Conservation (phyloP, 2,113 vertebrate genomes). For the Mobula hypostoma region DNA sequence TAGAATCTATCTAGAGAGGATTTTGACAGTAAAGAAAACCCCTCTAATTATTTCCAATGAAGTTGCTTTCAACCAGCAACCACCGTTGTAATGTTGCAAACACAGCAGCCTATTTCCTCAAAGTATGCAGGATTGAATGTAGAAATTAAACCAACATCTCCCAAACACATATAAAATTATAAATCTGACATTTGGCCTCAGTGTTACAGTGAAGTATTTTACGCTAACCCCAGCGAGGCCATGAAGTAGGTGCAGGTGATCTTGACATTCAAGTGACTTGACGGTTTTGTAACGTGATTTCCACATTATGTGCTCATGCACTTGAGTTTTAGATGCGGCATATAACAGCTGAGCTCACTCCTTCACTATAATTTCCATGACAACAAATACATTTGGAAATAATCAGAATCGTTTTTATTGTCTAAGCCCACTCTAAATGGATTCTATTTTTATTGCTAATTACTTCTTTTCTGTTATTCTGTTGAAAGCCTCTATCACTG, state of each 20-base stretch:
- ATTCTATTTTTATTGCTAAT: constrained; percentile 29
- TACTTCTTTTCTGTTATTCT: background rate
- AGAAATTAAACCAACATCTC: constrained; percentile 2
- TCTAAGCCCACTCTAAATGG: background rate
- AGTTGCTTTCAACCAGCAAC: too few relatives aligned
- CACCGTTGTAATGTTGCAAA: too few relatives aligned
- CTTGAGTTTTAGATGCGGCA: constrained; percentile 17
- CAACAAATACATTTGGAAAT: constrained; percentile 15
- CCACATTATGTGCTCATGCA: constrained; percentile 7
- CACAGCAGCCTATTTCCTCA: too few relatives aligned
- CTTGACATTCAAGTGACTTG: constrained; percentile 18
- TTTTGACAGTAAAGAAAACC: too few relatives aligned
- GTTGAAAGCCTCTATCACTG: background rate
- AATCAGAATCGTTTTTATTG: background rate
- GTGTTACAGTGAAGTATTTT: background rate
- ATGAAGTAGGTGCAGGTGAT: background rate
- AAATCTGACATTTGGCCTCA: background rate
- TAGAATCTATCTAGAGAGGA: too few relatives aligned
- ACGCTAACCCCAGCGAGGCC: background rate
- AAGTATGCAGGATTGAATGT: background rate
- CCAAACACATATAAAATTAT: background rate
- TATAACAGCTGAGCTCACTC: constrained; percentile 25
- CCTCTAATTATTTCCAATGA: too few relatives aligned
- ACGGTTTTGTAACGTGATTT: constrained; percentile 1
- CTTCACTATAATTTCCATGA: constrained; percentile 13